Evolutionary conservation across 2,797 vertebrate species (phyloP).

Genomic region (Thamnophis elegans): DNA sequence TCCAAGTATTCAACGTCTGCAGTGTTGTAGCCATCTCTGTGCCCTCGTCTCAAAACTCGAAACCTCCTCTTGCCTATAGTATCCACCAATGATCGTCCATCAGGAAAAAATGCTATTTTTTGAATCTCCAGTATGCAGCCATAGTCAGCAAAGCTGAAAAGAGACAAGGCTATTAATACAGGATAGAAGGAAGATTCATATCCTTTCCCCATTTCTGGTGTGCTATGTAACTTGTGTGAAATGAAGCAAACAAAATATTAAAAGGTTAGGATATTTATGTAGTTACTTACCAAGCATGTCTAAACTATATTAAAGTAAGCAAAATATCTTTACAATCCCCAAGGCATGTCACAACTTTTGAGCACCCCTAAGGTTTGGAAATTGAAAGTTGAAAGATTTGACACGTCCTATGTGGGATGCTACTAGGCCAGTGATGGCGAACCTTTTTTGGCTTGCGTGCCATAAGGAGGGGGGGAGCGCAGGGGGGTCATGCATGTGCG

Average conservation of each 20-base stretch:
- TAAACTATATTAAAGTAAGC: neutral
- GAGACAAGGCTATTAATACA: neutral
- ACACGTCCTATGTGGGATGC: neutral
- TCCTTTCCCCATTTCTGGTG: neutral
- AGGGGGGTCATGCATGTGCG: too few species aligned
- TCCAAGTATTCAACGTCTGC: conserved; percentile 88
- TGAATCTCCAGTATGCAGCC: conserved; percentile 88
- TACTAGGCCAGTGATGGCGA: too few species aligned
- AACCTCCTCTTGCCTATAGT: conserved; percentile 82
- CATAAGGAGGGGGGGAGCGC: too few species aligned
- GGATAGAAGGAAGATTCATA: neutral
- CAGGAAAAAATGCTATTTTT: conserved; percentile 78
- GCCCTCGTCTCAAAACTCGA: conserved; percentile 80
- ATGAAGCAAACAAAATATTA: too few species aligned
- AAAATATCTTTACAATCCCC: neutral
- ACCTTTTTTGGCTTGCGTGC: too few species aligned
- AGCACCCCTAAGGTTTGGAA: too few species aligned
- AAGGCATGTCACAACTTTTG: neutral
- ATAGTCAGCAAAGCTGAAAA: conserved; percentile 83
- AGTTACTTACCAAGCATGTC: too few species aligned
- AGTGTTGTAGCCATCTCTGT: conserved; percentile 87
- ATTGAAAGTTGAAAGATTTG: too few species aligned
- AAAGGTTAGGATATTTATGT: too few species aligned
- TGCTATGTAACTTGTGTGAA: neutral
- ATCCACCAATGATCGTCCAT: conserved; percentile 86